A percentile compares a stretch with the other conserved stretches of the same genome.
Conservation (phyloP, 2,888 invertebrate species). For the Melitaea athalia region DNA sequence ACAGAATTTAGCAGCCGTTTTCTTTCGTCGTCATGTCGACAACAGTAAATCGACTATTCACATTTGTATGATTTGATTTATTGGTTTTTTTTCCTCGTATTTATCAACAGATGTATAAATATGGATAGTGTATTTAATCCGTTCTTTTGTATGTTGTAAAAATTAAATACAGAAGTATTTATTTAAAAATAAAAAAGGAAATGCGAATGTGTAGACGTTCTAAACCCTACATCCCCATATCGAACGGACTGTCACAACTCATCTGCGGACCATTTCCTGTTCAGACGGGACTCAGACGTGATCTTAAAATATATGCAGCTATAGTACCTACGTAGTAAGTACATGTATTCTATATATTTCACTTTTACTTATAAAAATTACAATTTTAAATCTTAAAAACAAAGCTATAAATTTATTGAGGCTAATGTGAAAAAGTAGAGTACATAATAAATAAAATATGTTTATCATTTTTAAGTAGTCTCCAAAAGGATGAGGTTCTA, state of each 20-base stretch:
- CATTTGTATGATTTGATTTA: too few relatives aligned
- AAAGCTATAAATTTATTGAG: background rate
- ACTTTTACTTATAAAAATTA: background rate
- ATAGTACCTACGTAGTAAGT: background rate
- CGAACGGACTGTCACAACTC: conserved; percentile 55
- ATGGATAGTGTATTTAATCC: too few relatives aligned
- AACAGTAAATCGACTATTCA: too few relatives aligned
- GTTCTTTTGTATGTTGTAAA: too few relatives aligned
- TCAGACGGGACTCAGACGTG: conserved; percentile 51
- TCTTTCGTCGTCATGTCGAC: too few relatives aligned
- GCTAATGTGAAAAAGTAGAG: background rate
- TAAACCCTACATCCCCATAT: conserved; percentile 16
- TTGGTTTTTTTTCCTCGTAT: too few relatives aligned
- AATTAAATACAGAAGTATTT: background rate
- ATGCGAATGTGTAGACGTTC: conserved; percentile 5
- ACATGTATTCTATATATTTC: background rate
- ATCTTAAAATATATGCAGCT: conserved; percentile 15
- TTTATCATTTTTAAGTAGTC: too few relatives aligned
- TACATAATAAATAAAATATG: too few relatives aligned
- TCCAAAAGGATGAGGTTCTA: too few relatives aligned
- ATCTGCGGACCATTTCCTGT: conserved; percentile 75
- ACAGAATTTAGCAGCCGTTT: too few relatives aligned
- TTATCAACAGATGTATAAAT: too few relatives aligned
- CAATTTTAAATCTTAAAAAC: background rate
- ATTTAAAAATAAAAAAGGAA: background rate